phyloP scores from a whole-genome alignment of 2,797 vertebrate genomes.

The Acipenser oxyrinchus region DNA sequence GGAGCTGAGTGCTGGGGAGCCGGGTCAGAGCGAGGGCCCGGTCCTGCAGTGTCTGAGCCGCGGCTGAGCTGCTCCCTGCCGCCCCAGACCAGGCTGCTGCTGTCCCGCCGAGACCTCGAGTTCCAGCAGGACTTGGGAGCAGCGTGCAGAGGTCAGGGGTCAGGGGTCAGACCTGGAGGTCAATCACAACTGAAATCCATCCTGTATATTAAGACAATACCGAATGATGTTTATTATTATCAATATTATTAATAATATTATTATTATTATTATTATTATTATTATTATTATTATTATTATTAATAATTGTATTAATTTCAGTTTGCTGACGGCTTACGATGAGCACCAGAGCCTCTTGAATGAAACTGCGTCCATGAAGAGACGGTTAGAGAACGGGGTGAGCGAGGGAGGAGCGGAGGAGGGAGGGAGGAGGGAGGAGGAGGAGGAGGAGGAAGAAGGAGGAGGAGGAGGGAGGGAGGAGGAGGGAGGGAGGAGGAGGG shows the following conservation, averaged over 20 bases:
- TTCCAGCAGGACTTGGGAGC: slow-evolving; percentile 73
- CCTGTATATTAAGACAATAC: no score
- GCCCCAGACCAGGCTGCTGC: slow-evolving; percentile 60
- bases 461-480: no score
- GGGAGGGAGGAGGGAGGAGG: no score
- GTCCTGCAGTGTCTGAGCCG: slow-evolving; percentile 68
- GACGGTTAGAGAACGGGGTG: slow-evolving; percentile 57
- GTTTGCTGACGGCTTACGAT: slow-evolving; percentile 66
- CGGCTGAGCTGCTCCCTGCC: slow-evolving; percentile 62
- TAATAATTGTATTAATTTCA: slow-evolving; percentile 24
- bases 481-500: no score
- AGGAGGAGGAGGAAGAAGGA: no score
- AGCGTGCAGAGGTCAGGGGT: slow-evolving; percentile 61
- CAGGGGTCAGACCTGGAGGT: not conserved
- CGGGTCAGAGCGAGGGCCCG: slow-evolving; percentile 49
- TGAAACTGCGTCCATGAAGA: slow-evolving; percentile 58
- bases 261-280: no score
- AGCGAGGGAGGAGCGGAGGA: no score
- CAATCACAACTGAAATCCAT: no score
- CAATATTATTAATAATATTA: no score
- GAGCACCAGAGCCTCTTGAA: slow-evolving; percentile 71
- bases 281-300: no score
- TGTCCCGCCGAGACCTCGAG: slow-evolving; percentile 73
- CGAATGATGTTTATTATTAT: no score
- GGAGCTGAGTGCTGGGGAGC: slow-evolving; percentile 58